Evolutionary conservation across 2,113 vertebrate species (phyloP).

Genomic region (Theristicus caerulescens): DNA sequence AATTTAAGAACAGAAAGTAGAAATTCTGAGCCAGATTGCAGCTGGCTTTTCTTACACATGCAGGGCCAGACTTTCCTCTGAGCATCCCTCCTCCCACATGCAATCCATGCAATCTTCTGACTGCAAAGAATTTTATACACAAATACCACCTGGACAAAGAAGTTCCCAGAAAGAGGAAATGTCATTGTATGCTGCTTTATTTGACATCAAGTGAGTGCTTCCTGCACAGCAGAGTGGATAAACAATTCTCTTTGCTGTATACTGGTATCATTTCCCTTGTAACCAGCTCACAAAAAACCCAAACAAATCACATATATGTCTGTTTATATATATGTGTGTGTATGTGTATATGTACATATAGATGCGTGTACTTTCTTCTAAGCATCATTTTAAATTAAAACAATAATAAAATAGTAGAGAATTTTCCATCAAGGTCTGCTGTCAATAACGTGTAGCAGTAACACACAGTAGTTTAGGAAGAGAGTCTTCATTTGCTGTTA

Average conservation of each 20-base stretch:
- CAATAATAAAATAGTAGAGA: neutral
- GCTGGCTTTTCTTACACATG: neutral
- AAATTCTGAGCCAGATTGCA: neutral
- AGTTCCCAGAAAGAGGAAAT: neutral
- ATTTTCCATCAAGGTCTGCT: neutral
- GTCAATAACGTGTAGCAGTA: neutral
- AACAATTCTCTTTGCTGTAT: neutral
- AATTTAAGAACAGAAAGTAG: neutral
- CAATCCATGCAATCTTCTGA: neutral
- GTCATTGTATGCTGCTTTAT: neutral
- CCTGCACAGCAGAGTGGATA: neutral
- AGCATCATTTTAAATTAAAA: neutral
- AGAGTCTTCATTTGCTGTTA: neutral
- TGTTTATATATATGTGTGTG: neutral
- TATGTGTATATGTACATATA: neutral
- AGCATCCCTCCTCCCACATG: neutral
- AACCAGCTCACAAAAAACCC: neutral
- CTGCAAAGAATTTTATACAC: neutral
- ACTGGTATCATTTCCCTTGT: neutral
- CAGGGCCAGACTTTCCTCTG: neutral
- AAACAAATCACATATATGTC: neutral
- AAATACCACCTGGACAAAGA: neutral
- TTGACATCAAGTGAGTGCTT: neutral
- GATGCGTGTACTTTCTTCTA: neutral
- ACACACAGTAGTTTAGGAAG: neutral